These are phyloP conservation scores for Drosophila sturtevanti DNA, from an alignment of 1,140 invertebrate genomes.

Conservation along the genomic window DNA sequence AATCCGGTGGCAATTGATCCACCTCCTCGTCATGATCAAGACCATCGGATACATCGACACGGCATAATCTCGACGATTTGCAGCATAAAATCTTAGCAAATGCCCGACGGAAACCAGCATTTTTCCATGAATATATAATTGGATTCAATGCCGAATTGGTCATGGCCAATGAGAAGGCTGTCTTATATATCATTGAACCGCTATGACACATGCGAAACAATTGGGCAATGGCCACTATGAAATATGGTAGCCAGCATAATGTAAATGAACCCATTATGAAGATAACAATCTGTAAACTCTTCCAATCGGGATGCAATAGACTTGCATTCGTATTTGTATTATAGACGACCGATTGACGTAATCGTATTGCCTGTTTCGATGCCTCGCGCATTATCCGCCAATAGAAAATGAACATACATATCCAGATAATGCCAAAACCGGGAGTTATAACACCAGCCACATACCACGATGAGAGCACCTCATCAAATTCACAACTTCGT, in stretches of 20 bases:
- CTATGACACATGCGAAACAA: conserved; percentile 84
- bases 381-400: conserved; percentile 89
- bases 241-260: conserved; percentile 90
- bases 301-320: conserved; percentile 86
- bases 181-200: conserved; percentile 85
- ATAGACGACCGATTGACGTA: conserved; percentile 83
- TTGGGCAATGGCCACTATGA: conserved; percentile 86
- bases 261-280: conserved; percentile 89
- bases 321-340: conserved; percentile 83
- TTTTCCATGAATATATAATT: conserved; percentile 92
- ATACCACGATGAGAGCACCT: conserved; percentile 83
- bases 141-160: conserved; percentile 90
- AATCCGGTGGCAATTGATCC: conserved; percentile 52
- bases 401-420: conserved; percentile 89
- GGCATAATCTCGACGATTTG: conserved; percentile 83
- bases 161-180: conserved; percentile 88
- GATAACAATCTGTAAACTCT: conserved; percentile 89
- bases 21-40: conserved; percentile 31
- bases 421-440: conserved; percentile 87
- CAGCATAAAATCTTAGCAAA: conserved; percentile 87
- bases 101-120: conserved; percentile 87
- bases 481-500: conserved; percentile 84
- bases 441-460: conserved; percentile 87
- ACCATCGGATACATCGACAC: conserved; percentile 18
- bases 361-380: conserved; percentile 86